Base-by-base conservation (phyloP, 2,888 invertebrate species). In the Urechis unicinctus region DNA sequence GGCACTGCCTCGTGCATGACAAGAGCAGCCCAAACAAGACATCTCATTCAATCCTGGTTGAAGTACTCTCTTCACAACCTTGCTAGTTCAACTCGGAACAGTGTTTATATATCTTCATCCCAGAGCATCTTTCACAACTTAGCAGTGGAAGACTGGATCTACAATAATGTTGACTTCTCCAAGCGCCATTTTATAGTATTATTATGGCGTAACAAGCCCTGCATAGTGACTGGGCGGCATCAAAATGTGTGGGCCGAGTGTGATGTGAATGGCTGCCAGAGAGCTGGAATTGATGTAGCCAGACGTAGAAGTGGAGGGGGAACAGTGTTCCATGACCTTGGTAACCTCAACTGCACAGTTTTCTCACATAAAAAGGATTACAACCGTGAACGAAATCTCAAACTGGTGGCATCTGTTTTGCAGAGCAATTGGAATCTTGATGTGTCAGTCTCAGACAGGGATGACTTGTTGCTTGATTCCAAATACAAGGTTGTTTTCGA, bases 241-340 rank as follows among this genome's bases (percentile, higher is more conserved):
- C 97, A 97, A 78, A 98, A 98, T 79, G 93, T 95, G 0, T 98
- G 95, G 88, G 77, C 86, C 31, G 97, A 98, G 78, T 87, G 90
- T 1, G 89, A 96, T 77, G 80, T 91, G 2, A 82, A 85, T 1
- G 82, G 83, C 44, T 77, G 89, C 50, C 74, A 82, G 59, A 84
- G 85, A 50, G 81, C 83, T 44, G 86, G 85, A 21, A 85, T 96
- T 55, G 81, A 83, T 13, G 70, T 95, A 58, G 95, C 89, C 0
- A 84, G 98, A 56, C 84, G 98, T 44, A 91, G 91, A 72, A 95
- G 95, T 78, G 97, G 97, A 29, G 85, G 98, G 59, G 97, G 96
- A 28, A 88, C 95, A 2, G 95, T 98, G 26, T 98, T 91, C 78
- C 97, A 98, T 77, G 97, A 98, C 78, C 80, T 84, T 61, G 65